phyloP scores from a whole-genome alignment of 2,797 vertebrate species.

The Artibeus jamaicensis region DNA sequence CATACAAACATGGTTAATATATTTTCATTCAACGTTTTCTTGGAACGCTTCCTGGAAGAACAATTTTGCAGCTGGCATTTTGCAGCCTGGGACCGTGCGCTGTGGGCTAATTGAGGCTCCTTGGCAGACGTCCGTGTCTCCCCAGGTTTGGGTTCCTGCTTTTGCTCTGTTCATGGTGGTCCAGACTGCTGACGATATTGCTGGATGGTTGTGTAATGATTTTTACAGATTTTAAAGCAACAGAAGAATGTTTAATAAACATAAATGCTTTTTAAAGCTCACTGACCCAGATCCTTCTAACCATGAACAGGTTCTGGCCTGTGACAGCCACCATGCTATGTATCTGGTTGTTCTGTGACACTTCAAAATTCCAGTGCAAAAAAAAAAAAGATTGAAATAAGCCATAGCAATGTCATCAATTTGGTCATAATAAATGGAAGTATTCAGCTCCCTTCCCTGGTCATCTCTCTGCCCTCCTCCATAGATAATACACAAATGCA shows the following conservation, averaged over 20 bases:
- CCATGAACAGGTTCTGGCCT: neutral
- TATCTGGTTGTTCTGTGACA: neutral
- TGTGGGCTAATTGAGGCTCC: neutral
- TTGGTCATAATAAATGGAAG: neutral
- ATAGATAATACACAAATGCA: slow-evolving; percentile 21
- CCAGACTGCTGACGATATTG: neutral
- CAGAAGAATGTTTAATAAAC: neutral
- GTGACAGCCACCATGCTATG: neutral
- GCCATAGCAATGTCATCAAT: neutral
- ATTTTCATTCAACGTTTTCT: neutral
- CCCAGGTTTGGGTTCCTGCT: neutral
- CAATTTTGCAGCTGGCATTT: neutral
- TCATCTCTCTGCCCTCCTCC: neutral
- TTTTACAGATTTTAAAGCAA: neutral
- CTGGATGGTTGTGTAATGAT: neutral
- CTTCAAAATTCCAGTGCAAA: neutral
- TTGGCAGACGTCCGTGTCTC: neutral
- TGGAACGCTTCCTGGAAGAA: neutral
- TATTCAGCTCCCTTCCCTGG: neutral
- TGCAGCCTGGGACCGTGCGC: neutral
- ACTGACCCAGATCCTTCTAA: neutral
- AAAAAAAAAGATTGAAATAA: neutral
- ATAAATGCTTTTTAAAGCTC: neutral
- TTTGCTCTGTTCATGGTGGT: neutral
- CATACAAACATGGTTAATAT: neutral